Evolutionary conservation across 2,113 vertebrate genomes (phyloP).

Genomic region (Cyphomyrus plagiostoma): DNA sequence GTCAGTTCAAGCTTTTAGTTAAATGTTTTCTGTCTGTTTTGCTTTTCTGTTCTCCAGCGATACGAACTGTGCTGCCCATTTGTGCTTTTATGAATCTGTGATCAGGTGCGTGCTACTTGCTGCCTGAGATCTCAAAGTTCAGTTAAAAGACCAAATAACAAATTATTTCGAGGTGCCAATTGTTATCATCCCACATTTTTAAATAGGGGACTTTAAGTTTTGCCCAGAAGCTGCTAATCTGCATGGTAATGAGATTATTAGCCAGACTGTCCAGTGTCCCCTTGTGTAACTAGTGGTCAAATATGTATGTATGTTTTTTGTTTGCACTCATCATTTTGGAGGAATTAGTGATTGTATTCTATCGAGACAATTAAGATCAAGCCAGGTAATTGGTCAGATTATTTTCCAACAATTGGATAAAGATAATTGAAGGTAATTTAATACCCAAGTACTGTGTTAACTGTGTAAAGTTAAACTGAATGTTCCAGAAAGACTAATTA

Average conservation of each 20-base stretch:
- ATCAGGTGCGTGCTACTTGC: background rate
- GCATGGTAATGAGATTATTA: conserved; percentile 9
- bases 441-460: background rate
- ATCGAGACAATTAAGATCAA: conserved; percentile 8
- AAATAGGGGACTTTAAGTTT: background rate
- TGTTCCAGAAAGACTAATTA: conserved; percentile 14
- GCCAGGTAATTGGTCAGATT: background rate
- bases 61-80: background rate
- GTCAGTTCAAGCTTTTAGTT: background rate
- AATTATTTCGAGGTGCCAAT: background rate
- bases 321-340: conserved; percentile 10
- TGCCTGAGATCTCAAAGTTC: background rate
- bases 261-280: background rate
- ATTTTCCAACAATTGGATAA: conserved; percentile 12
- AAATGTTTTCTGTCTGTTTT: background rate
- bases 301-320: background rate
- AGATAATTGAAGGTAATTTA: conserved; percentile 15
- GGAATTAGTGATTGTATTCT: conserved; percentile 4
- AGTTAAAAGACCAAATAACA: conserved; percentile 12
- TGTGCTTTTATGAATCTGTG: background rate
- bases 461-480: conserved; percentile 6
- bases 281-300: background rate
- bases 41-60: background rate
- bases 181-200: background rate
- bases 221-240: conserved; percentile 2